A percentile compares a stretch with the other conserved stretches of the same genome.
Conservation (phyloP, 2,797 vertebrate genomes). For the Dryobates pubescens region DNA sequence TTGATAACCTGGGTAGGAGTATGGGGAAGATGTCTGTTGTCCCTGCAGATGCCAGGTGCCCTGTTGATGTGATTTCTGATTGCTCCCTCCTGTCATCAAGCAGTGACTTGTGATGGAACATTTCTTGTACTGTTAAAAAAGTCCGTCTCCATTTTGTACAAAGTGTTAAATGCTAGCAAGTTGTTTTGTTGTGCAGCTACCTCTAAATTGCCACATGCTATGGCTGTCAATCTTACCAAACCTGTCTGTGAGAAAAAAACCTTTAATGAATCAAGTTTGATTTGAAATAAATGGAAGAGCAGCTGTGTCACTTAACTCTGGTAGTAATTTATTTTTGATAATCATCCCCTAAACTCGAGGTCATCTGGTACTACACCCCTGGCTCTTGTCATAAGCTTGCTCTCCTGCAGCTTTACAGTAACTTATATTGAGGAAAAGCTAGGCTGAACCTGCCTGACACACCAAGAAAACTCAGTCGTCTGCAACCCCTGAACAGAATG, state of each 20-base stretch:
- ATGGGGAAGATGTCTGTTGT: not conserved
- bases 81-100: not conserved
- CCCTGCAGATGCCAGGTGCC: too few relatives aligned
- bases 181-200: not conserved
- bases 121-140: not conserved
- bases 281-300: constrained; percentile 49
- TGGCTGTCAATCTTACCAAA: not conserved
- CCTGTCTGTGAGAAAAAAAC: not conserved
- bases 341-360: too few relatives aligned
- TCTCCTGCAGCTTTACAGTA: not conserved
- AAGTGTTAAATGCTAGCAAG: not conserved
- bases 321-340: not conserved
- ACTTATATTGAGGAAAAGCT: not conserved
- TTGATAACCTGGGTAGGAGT: not conserved
- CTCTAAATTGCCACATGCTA: constrained; percentile 22
- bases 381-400: accelerated
- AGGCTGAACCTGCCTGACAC: not conserved
- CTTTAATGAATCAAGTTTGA: not conserved
- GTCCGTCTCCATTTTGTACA: not conserved
- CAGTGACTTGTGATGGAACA: not conserved
- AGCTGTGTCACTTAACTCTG: not conserved
- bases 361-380: not conserved
- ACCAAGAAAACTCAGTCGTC: too few relatives aligned
- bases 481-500: too few relatives aligned
- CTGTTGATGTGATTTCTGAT: not conserved